A percentile compares a stretch with the other conserved stretches of the same genome.
Evolutionary conservation across 1,140 invertebrate genomes (phyloP).

Genomic region (Cryptotermes secundus): DNA sequence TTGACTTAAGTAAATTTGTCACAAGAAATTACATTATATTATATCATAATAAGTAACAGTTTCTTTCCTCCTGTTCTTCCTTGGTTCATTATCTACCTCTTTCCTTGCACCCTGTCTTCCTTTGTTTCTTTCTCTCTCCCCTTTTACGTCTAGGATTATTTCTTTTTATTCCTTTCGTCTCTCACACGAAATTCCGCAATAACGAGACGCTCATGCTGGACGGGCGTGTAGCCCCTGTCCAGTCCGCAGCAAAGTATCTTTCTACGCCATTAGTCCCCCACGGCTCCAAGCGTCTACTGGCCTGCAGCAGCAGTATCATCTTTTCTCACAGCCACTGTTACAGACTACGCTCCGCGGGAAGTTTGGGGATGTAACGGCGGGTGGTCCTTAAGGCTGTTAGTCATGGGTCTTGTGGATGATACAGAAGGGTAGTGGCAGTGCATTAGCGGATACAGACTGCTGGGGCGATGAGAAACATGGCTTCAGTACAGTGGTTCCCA

Average conservation of each 20-base stretch:
- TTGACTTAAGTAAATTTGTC: no score
- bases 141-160: no score
- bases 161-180: no score
- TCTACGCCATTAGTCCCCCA: not conserved
- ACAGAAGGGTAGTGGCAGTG: not conserved
- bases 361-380: slow-evolving; percentile 5
- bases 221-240: not conserved
- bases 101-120: no score
- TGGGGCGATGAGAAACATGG: not conserved
- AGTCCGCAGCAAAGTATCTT: not conserved
- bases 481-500: not conserved
- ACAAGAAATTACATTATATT: no score
- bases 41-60: no score
- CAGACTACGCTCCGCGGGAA: not conserved
- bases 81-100: no score
- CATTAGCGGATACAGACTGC: not conserved
- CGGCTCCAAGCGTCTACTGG: not conserved
- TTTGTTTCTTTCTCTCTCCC: no score
- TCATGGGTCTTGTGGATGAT: not conserved
- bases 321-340: not conserved
- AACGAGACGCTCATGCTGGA: not conserved
- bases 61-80: no score
- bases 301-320: not conserved
- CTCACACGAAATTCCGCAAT: no score
- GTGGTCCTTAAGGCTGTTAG: slow-evolving; percentile 9